phyloP scores from a whole-genome alignment of 2,797 vertebrate species.

The Poeciliopsis presidionis region DNA sequence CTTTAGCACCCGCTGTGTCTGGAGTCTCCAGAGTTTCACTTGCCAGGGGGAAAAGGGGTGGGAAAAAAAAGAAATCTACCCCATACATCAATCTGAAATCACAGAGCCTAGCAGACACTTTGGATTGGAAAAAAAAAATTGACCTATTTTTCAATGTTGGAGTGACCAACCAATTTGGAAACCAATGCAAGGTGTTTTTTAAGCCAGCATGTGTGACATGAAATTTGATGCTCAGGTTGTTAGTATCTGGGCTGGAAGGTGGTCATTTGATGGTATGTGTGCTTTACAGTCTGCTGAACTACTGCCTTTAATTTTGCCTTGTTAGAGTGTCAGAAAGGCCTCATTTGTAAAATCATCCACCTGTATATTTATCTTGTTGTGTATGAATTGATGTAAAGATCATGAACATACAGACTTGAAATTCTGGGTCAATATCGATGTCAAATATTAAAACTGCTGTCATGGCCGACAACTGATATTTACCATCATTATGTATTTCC shows the following conservation, averaged over 20 bases:
- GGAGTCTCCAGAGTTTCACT: constrained; percentile 45
- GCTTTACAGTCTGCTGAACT: not conserved
- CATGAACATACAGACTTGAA: too few species aligned
- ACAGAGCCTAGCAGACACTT: constrained; percentile 61
- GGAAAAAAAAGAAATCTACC: constrained; percentile 33
- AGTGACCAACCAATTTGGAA: constrained; percentile 72
- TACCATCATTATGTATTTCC: too few species aligned
- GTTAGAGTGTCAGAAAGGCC: not conserved
- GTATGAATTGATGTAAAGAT: not conserved
- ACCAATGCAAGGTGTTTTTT: constrained; percentile 62
- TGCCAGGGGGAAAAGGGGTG: constrained; percentile 23
- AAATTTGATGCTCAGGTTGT: constrained; percentile 68
- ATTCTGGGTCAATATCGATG: too few species aligned
- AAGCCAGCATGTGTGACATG: constrained; percentile 58
- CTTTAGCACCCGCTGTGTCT: constrained; percentile 55
- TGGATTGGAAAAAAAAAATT: constrained; percentile 61
- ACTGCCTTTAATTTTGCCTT: not conserved
- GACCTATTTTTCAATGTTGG: constrained; percentile 73
- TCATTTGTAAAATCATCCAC: not conserved
- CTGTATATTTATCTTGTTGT: not conserved
- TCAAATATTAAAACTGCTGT: too few species aligned
- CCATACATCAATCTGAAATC: constrained; percentile 72
- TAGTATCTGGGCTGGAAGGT: constrained; percentile 40
- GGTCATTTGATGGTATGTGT: constrained; percentile 22
- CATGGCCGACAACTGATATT: too few species aligned